Base-by-base conservation (phyloP, 2,113 vertebrate genomes). In the Notarius quadriscutis region DNA sequence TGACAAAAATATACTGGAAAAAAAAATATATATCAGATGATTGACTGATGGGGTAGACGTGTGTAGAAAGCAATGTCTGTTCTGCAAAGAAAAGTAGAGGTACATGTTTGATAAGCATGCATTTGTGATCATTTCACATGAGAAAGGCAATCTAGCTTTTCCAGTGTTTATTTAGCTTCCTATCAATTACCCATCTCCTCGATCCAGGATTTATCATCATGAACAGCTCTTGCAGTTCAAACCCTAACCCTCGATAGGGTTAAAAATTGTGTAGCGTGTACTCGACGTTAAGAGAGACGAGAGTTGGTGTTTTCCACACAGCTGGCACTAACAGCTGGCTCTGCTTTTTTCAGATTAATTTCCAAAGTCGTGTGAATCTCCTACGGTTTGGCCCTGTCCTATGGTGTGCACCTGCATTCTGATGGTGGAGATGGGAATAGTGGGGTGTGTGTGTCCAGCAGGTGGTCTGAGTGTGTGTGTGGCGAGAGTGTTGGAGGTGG, bases 361-460 rank as follows among this genome's bases (percentile, higher is more conserved):
- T 53, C 41, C 72, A 74, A 41, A 48, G 17, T 4, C 72, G 25
- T 78, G 25, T 15, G 48, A 51, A 15, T 25, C 5, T 55, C 22
- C 51, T 9, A 7, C 27, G 51, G 77, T 53, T 53, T 27, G 41
- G 41, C 41, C 41, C 41, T 41, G 41, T 41, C 41, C 41, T 41
- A 41, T 41, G 41, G 41, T 12, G 69, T 86, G 78, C 80, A 71
- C 83, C 60, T 89, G 78, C 77, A 85, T 88, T 69, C 84, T n/a
- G 72, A 82, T 87, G 67, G 67, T 83, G 55, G 53, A 89, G 67
- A 82, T 71, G 14, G 20, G 27, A 65, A 87, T 18, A 75, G 81
- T 50, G 57, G 79, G 65, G 34, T 50, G 53, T 88, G 53, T 88
- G 65, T 81, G 74, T 89, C 65, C 41, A 18, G 41, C 83, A 83